phyloP scores from a whole-genome alignment of 2,113 vertebrate species.

The Oreotrochilus melanogaster region DNA sequence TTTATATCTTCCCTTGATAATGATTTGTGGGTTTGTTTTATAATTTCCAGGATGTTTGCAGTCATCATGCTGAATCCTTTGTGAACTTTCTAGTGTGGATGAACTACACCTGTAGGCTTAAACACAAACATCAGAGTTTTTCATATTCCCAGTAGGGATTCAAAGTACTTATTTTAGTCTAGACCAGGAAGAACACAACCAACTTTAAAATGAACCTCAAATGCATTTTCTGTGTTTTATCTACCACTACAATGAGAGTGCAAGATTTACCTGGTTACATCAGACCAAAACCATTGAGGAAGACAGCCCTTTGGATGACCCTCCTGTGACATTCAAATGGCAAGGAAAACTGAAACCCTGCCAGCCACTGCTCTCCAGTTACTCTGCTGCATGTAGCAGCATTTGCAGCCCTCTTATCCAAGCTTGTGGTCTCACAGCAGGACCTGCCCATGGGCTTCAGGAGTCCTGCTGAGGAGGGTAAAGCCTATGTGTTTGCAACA shows the following conservation, averaged over 20 bases:
- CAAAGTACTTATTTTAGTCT: not conserved
- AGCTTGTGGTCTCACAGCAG: not conserved
- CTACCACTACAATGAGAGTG: not conserved
- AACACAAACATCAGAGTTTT: not conserved
- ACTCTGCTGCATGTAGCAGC: not conserved
- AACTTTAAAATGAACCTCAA: not conserved
- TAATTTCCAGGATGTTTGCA: not conserved
- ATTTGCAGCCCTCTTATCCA: not conserved
- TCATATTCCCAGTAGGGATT: not conserved
- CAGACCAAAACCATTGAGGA: not conserved
- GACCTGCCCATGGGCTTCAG: not conserved
- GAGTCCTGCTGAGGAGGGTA: not conserved
- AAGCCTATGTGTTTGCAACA: not conserved
- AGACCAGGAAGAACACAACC: not conserved
- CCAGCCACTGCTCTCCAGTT: not conserved
- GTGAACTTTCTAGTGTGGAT: not conserved
- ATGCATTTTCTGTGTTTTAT: not conserved
- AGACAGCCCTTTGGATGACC: not conserved
- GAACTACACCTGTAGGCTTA: rapidly evolving
- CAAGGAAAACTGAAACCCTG: not conserved
- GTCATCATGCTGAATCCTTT: not conserved
- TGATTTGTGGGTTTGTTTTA: not conserved
- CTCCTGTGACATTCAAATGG: not conserved
- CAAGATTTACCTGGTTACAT: not conserved
- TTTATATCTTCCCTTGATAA: not conserved